A percentile compares a stretch with the other conserved stretches of the same genome.
Evolutionary conservation across 37 sponge, comb jelly and placozoan species (phyloP).

Genomic region (Aphrocallistes beatrix): DNA sequence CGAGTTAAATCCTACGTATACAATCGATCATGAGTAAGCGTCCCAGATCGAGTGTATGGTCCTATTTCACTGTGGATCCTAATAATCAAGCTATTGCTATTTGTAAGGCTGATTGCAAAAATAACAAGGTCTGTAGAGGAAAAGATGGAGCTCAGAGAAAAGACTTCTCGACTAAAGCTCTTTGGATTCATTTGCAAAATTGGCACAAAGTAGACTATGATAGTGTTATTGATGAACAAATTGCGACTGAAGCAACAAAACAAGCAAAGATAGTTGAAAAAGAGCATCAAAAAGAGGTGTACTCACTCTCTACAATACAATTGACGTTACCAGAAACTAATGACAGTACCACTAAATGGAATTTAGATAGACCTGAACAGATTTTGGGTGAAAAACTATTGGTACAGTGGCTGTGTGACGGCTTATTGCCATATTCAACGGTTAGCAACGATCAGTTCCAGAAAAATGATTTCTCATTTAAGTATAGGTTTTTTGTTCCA

Average conservation of each 20-base stretch:
- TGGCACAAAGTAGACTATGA: background rate
- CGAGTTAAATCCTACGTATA: background rate
- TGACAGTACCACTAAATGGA: background rate
- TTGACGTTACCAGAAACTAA: slow-evolving; percentile 17
- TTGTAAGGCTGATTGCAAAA: slow-evolving; percentile 1
- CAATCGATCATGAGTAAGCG: background rate
- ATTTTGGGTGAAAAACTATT: slow-evolving; percentile 11
- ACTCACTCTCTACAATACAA: slow-evolving; percentile 8
- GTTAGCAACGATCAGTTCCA: slow-evolving; percentile 15
- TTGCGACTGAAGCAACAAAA: background rate
- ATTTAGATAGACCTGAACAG: slow-evolving; percentile 13
- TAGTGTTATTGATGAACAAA: background rate
- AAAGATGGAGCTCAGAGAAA: slow-evolving; percentile 8
- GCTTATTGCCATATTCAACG: slow-evolving; percentile 16
- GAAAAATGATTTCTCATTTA: background rate
- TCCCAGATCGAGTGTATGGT: slow-evolving; percentile 20
- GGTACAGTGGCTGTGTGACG: slow-evolving; percentile 18
- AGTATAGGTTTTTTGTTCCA: background rate
- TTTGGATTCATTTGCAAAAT: background rate
- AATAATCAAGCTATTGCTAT: slow-evolving; percentile 1
- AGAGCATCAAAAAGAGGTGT: background rate
- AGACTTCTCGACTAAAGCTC: slow-evolving; percentile 17
- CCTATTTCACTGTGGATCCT: background rate
- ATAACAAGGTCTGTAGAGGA: background rate
- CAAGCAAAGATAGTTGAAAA: background rate